Evolutionary conservation across 92 coral and sea anemone species (phyloP).

Genomic region (Palythoa heliodiscus): DNA sequence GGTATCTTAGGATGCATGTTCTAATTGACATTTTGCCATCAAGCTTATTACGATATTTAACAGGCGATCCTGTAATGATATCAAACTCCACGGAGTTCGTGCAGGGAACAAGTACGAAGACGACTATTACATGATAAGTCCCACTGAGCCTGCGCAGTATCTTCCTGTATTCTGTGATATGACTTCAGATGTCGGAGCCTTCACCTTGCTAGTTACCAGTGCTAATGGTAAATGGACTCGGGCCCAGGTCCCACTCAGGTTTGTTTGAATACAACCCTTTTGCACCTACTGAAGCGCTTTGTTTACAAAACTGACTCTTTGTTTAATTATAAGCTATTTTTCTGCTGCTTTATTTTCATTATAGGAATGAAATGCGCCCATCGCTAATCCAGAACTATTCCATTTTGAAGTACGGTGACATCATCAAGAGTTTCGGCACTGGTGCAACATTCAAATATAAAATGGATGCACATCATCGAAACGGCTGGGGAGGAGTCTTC

Average conservation of each 20-base stretch:
- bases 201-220: no score
- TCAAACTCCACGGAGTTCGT: slow-evolving; percentile 67
- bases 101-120: slow-evolving; percentile 33
- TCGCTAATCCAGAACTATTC: slow-evolving; percentile 25
- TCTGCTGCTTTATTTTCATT: not conserved
- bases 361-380: slow-evolving; percentile 49
- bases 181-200: no score
- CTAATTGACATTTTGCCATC: no score
- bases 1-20: not conserved
- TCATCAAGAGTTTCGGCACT: slow-evolving; percentile 50
- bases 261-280: not conserved
- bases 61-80: slow-evolving; percentile 76
- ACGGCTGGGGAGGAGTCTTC: no score
- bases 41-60: not conserved
- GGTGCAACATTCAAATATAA: slow-evolving; percentile 46
- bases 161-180: slow-evolving; percentile 52
- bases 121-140: slow-evolving; percentile 59
- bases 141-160: slow-evolving; percentile 46
- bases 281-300: not conserved
- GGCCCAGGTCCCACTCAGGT: no score
- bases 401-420: slow-evolving; percentile 44
- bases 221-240: no score
- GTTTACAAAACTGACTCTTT: not conserved
- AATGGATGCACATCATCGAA: no score
- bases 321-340: not conserved